Percentiles rank a stretch among this genome's conserved stretches.
Evolutionary conservation across 2,888 invertebrate species (phyloP).

Genomic region (Mimas tiliae): DNA sequence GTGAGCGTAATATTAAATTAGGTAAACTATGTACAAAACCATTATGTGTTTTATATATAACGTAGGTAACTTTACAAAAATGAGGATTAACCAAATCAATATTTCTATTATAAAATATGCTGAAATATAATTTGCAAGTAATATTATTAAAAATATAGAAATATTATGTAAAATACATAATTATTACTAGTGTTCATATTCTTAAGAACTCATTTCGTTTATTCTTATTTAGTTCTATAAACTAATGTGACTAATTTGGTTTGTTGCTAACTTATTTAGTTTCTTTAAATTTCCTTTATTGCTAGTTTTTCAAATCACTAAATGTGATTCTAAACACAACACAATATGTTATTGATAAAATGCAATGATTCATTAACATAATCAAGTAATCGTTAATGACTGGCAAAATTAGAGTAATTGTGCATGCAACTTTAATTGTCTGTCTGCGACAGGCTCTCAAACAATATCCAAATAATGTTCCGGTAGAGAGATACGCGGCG

Average conservation of each 20-base stretch:
- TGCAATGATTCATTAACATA: conserved; percentile 1
- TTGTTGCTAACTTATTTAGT: too few relatives aligned
- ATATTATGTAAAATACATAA: too few relatives aligned
- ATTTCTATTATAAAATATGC: too few relatives aligned
- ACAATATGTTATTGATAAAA: neutral
- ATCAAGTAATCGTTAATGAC: conserved; percentile 22
- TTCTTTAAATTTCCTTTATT: too few relatives aligned
- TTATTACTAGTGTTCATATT: too few relatives aligned
- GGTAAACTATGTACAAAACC: neutral
- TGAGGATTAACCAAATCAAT: too few relatives aligned
- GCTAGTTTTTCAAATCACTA: neutral
- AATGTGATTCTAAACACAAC: neutral
- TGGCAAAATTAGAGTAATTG: conserved; percentile 23
- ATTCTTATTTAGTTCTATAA: too few relatives aligned
- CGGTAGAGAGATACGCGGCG: conserved; percentile 13
- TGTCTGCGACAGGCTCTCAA: conserved; percentile 14
- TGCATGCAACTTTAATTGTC: conserved; percentile 24
- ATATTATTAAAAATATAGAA: too few relatives aligned
- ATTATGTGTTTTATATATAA: neutral
- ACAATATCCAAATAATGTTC: conserved; percentile 21
- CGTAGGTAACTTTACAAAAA: too few relatives aligned
- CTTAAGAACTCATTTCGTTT: too few relatives aligned
- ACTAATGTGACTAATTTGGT: too few relatives aligned
- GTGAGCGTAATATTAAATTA: neutral
- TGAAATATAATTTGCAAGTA: too few relatives aligned